A percentile compares a stretch with the other conserved stretches of the same genome.
Conservation (phyloP, 2,113 vertebrate species). For the Aegithalos caudatus region DNA sequence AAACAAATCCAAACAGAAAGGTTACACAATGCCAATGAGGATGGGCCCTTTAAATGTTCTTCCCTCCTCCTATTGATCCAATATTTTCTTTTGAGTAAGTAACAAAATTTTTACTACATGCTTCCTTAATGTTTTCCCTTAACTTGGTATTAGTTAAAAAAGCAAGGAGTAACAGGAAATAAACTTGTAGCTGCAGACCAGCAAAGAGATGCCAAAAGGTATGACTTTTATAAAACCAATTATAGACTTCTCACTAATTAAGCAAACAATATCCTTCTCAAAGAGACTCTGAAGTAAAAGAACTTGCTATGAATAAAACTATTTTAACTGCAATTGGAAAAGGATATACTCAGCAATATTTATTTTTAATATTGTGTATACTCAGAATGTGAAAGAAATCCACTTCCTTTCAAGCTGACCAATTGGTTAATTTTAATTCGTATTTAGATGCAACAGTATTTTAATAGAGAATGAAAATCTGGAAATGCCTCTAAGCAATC, state of each 20-base stretch:
- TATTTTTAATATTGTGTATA: neutral
- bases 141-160: neutral
- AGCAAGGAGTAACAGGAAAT: neutral
- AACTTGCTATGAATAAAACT: neutral
- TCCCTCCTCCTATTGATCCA: neutral
- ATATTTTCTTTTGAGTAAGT: neutral
- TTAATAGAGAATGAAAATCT: neutral
- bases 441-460: neutral
- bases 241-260: neutral
- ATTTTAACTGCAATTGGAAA: neutral
- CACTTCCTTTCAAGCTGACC: neutral
- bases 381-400: neutral
- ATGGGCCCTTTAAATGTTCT: neutral
- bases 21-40: neutral
- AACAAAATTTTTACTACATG: neutral
- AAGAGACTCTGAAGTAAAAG: neutral
- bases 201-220: neutral
- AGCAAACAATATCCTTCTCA: neutral
- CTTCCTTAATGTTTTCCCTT: neutral
- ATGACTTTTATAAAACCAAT: neutral
- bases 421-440: neutral
- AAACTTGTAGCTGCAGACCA: neutral
- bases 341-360: neutral
- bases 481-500: neutral
- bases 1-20: slow-evolving; percentile 57